Evolutionary conservation across 2,113 vertebrate genomes (phyloP), one percentile per base, ranked within the genome.

Genomic region (Lynx canadensis): DNA sequence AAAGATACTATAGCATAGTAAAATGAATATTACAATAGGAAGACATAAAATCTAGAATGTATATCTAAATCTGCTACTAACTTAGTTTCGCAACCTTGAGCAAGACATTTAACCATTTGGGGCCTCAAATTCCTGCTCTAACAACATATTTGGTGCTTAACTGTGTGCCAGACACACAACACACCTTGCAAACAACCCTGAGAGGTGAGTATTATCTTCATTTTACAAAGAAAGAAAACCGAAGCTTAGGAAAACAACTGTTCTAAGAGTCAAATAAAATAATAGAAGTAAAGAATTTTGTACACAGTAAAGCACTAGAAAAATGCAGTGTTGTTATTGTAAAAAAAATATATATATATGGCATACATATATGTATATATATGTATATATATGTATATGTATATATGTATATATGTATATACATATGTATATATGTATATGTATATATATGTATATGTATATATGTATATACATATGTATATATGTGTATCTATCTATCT

Each of bases 241-340:
- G 7, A 96, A 84, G 25, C 31, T 89, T 48, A 41, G 7, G 16
- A 33, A 74, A 13, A 45, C 31, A 31, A 10, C 36, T 73, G n/a
- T 81, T 78, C 16, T 33, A 55, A 87, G 36, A 23, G 25, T 91
- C 68, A 65, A 96, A 97, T 74, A 48, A 85, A 84, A 94, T 79
- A 95, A 90, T 2, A 13, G 36, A 84, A 88, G 29, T 36, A 55
- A 78, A 93, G 8, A 71, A 55, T 33, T 38, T 7, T 38, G 50
- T 27, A 63, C 7, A 18, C 19, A 60, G 19, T 65, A 41, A 87
- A 88, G 16, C 14, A 69, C 45, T 89, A 92, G 33, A 85, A 52
- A 80, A 84, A 52, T 36, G 33, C 25, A 50, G 14, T n/a, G 19
- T 7, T 82, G 23, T n/a, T 71, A 29, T 14, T 76, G 68, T 48